These are phyloP conservation scores for Rhagoletis pomonella DNA, from an alignment of 1,140 invertebrate genomes.

Conservation along the genomic window DNA sequence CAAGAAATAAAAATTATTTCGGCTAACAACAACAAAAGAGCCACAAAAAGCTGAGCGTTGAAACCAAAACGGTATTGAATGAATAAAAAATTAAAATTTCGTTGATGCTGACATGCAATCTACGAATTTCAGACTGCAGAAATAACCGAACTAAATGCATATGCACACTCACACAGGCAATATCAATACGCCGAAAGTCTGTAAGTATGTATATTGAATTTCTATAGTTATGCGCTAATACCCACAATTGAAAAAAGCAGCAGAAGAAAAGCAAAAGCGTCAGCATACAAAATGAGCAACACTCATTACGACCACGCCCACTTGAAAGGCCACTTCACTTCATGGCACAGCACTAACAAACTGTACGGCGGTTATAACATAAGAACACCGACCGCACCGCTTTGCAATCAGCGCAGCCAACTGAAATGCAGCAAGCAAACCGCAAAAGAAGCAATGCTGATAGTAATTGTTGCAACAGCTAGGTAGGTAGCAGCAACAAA, in stretches of 20 bases:
- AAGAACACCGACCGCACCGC: neutral
- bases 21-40: neutral
- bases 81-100: neutral
- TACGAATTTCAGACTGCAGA: constrained; percentile 10
- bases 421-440: constrained; percentile 34
- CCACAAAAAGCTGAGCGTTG: neutral
- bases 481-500: neutral
- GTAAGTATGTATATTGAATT: neutral
- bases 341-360: neutral
- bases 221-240: neutral
- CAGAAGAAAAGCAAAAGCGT: neutral
- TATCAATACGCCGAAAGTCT: too few species aligned
- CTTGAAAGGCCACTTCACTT: neutral
- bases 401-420: constrained; percentile 35
- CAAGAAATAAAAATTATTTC: too few species aligned
- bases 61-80: neutral
- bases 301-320: neutral
- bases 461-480: constrained; percentile 42
- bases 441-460: constrained; percentile 6
- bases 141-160: neutral
- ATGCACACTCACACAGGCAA: neutral
- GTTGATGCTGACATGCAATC: constrained; percentile 20
- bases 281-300: constrained; percentile 19
- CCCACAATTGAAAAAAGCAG: neutral
- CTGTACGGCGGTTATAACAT: neutral